Evolutionary conservation across 2,113 vertebrate species (phyloP), one percentile per base, ranked within the genome.

Genomic region (Alosa alosa): DNA sequence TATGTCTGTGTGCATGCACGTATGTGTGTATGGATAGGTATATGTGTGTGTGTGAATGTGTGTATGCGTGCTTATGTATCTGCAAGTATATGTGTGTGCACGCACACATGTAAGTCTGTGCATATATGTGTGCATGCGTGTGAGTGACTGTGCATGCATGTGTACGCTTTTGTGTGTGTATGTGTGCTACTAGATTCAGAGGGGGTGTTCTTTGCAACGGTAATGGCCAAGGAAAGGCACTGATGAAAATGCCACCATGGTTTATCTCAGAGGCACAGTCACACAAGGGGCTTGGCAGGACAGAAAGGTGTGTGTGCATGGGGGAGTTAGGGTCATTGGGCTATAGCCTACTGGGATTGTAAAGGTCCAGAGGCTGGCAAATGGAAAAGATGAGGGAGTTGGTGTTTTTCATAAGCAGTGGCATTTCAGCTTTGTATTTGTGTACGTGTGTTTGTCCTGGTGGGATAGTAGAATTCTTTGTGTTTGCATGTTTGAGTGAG

Each of bases 41-140:
- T 31, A 31, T 31, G 1, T 31, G 31, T 31, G 31, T 31, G 31
- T 31, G 31, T 31, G 31, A 31, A 31, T 31, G 31, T 31, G 31
- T 31, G 31, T 31, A 31, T 31, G 50, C 6, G 55, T 57, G 55
- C 20, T 3, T 57, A 18, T 57, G 55, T 57, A 57, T 44, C 41
- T 44, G 41, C 41, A 44, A 44, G 41, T 1, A 44, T 44, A 44
- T 44, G 41, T 44, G 41, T 44, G 41, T 44, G 41, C 96, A 97
- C 96, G 96, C 97, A 96, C 96, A 31, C 31, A 31, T 31, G 31
- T 64, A 6, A n/a, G 57, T 64, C 22, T 20, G 15, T 72, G 44
- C 31, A 50, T 46, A 49, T 84, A 44, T 82, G 41, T 87, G 3
- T 13, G n/a, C 39, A 31, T 25, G 64, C 11, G 25, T 72, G 25